phyloP scores from a whole-genome alignment of 2,113 vertebrate genomes.

The Pampusana beccarii region DNA sequence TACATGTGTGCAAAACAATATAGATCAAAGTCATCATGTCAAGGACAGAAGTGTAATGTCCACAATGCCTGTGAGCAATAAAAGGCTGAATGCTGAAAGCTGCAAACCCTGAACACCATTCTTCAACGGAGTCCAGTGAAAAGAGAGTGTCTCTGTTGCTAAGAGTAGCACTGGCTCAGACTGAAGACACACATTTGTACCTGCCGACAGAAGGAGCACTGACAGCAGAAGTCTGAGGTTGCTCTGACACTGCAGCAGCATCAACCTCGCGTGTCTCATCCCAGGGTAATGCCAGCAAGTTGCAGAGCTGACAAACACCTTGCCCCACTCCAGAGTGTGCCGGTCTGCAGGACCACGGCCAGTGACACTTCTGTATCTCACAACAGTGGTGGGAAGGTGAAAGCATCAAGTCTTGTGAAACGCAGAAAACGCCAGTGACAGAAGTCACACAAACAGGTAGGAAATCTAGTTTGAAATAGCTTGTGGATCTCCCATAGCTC shows the following conservation, averaged over 20 bases:
- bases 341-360: background rate
- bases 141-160: background rate
- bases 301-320: background rate
- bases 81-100: background rate
- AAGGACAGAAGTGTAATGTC: background rate
- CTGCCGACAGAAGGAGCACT: background rate
- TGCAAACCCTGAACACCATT: background rate
- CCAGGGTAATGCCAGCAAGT: rapidly evolving
- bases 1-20: background rate
- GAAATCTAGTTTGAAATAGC: background rate
- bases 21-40: rapidly evolving
- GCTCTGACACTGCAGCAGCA: background rate
- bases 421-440: background rate
- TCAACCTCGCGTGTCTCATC: background rate
- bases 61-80: background rate
- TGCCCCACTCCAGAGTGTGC: rapidly evolving
- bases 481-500: background rate
- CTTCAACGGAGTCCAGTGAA: background rate
- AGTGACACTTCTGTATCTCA: background rate
- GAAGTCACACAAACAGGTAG: background rate
- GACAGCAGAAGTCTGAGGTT: background rate
- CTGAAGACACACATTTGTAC: background rate
- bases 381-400: background rate
- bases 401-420: background rate
- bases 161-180: background rate